Conservation (phyloP, 2,113 vertebrate species). For the Oryctolagus cuniculus region mOryCun1.1 NC_091434.1:83439001-83439500, state of each 20-base stretch:
- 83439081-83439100: not conserved
- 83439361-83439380: conserved; percentile 16
- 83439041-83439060: not conserved
- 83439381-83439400: not conserved
- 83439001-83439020: not conserved
- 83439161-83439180: not conserved
- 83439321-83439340: not conserved
- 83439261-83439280: not conserved
- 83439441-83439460: conserved; percentile 46
- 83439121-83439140: not conserved
- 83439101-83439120: not conserved
- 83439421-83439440: not conserved
- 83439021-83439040: not conserved
- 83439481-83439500: conserved; percentile 12
- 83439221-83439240: not conserved
- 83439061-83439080: not conserved
- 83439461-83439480: conserved; percentile 16
- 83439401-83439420: not conserved
- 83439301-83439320: conserved; percentile 33
- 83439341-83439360: conserved; percentile 8
- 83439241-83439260: not conserved
- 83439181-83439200: not conserved
- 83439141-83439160: not conserved
- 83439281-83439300: not conserved
- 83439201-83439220: not conserved